These are phyloP conservation scores for Eidolon dupreanum DNA, from an alignment of 2,797 vertebrate genomes.

Conservation along the genomic window DNA sequence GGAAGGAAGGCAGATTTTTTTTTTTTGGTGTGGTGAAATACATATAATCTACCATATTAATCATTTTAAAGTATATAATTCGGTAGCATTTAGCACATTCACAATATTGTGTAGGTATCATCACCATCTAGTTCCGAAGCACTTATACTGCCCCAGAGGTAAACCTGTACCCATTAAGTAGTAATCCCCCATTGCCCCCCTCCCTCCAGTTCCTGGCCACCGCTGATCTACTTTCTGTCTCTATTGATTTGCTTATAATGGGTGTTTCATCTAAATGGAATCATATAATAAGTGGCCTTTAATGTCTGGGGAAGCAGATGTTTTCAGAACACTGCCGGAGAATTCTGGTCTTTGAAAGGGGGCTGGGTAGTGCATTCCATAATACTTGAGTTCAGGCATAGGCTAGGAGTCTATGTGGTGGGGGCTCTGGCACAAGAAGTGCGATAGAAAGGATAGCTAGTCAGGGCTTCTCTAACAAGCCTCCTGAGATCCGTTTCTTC, in stretches of 20 bases:
- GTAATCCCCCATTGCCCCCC: neutral
- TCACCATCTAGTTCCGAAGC: neutral
- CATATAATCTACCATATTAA: neutral
- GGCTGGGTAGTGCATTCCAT: neutral
- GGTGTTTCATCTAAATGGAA: neutral
- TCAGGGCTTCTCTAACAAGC: neutral
- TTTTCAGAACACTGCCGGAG: neutral
- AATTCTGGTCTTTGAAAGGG: neutral
- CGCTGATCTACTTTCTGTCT: neutral
- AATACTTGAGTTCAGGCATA: neutral
- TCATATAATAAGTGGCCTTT: neutral
- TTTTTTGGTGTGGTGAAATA: neutral
- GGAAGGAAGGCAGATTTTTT: neutral
- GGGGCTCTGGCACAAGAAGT: neutral
- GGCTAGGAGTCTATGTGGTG: rapidly evolving
- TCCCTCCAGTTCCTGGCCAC: neutral
- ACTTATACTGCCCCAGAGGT: neutral
- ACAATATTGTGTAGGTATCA: neutral
- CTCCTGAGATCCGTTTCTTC: neutral
- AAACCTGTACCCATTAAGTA: neutral
- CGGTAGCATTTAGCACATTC: neutral
- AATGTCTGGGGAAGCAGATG: neutral
- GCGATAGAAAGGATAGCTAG: neutral
- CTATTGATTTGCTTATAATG: neutral
- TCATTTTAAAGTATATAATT: neutral